Percentiles rank a stretch among this genome's conserved stretches.
Conservation (phyloP, 2,888 invertebrate species). For the Archips crataeganus region DNA sequence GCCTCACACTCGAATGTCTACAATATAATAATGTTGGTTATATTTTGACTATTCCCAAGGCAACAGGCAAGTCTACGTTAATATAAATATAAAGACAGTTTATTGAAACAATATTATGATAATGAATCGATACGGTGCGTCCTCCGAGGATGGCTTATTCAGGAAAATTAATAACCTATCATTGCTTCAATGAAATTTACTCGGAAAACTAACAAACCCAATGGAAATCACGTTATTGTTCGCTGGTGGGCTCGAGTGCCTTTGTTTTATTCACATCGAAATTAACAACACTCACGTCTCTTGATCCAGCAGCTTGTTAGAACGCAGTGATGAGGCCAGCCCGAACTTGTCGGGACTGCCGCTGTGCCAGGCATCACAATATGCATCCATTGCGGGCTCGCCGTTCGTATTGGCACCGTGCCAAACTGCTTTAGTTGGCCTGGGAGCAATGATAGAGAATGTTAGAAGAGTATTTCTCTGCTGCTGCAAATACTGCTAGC, state of each 20-base stretch:
- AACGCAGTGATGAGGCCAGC: slow-evolving; percentile 93
- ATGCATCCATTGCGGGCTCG: slow-evolving; percentile 94
- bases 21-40: neutral
- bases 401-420: slow-evolving; percentile 96
- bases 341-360: slow-evolving; percentile 92
- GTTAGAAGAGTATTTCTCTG: neutral
- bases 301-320: slow-evolving; percentile 92
- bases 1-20: neutral
- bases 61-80: slow-evolving; percentile 12
- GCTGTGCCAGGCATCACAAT: slow-evolving; percentile 97
- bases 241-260: too few species aligned
- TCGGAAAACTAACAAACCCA: neutral
- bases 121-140: slow-evolving; percentile 26
- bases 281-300: slow-evolving; percentile 76
- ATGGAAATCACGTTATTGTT: too few species aligned
- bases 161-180: slow-evolving; percentile 31
- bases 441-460: slow-evolving; percentile 64
- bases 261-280: neutral
- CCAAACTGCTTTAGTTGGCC: slow-evolving; percentile 98
- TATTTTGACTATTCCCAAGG: slow-evolving; percentile 9
- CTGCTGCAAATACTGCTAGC: neutral
- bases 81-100: slow-evolving; percentile 26
- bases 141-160: slow-evolving; percentile 1
- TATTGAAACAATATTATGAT: slow-evolving; percentile 26
- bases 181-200: slow-evolving; percentile 8